Conservation (phyloP, 2,888 invertebrate species). For the Tricholauxania praeusta region DNA sequence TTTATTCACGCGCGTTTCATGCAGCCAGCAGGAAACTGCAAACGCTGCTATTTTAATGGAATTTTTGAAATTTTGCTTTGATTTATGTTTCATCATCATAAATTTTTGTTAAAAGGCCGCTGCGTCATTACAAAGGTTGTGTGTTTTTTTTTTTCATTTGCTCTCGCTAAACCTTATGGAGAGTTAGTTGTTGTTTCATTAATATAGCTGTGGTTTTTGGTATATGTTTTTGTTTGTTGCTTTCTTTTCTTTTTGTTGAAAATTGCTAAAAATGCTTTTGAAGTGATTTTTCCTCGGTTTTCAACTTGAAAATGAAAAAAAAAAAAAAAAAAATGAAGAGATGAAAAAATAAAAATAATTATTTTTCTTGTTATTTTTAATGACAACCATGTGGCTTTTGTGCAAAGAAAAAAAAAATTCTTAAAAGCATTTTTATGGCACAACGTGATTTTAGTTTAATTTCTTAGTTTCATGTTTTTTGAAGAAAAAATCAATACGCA, state of each 20-base stretch:
- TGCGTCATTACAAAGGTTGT: too few species aligned
- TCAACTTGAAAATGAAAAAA: not conserved
- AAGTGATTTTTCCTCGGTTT: not conserved
- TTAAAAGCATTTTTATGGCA: too few species aligned
- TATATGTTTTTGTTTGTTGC: not conserved
- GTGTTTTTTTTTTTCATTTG: too few species aligned
- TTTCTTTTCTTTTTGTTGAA: not conserved
- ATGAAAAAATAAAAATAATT: conserved; percentile 4
- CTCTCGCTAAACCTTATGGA: too few species aligned
- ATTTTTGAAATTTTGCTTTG: conserved; percentile 11
- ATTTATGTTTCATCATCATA: not conserved
- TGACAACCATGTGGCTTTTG: too few species aligned
- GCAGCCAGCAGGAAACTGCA: not conserved
- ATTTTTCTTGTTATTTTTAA: not conserved
- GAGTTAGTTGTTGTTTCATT: too few species aligned
- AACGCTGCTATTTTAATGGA: conserved; percentile 3
- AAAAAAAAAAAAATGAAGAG: not conserved
- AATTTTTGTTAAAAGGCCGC: too few species aligned
- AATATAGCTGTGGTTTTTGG: too few species aligned
- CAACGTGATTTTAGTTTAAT: not conserved
- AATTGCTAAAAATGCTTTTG: not conserved
- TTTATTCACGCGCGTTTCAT: too few species aligned
- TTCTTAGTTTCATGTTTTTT: not conserved
- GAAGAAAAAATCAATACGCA: not conserved
- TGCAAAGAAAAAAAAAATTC: too few species aligned